These are phyloP conservation scores for Hippopotamus amphibius DNA, from an alignment of 2,113 vertebrate species.

Conservation along the genomic window DNA sequence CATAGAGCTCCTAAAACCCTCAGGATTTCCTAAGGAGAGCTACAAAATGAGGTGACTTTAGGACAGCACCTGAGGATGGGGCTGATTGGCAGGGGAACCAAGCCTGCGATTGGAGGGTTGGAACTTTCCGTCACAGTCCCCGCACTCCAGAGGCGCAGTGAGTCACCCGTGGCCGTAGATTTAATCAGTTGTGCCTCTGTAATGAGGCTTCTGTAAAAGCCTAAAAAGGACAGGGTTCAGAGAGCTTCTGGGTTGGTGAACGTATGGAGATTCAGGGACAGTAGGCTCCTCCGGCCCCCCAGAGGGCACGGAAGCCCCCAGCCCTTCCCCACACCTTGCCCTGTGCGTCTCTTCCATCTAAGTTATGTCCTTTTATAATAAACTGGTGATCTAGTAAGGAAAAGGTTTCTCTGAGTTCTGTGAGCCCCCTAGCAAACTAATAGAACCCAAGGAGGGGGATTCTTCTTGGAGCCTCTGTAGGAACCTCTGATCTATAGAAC, in stretches of 20 bases:
- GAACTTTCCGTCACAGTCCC: not conserved
- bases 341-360: not conserved
- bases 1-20: not conserved
- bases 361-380: not conserved
- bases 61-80: not conserved
- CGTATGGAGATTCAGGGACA: not conserved
- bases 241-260: not conserved
- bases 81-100: not conserved
- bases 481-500: not conserved
- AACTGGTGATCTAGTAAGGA: not conserved
- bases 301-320: not conserved
- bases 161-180: not conserved
- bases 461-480: not conserved
- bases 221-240: not conserved
- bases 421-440: not conserved
- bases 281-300: rapidly evolving
- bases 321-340: not conserved
- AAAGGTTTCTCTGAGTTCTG: not conserved
- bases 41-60: not conserved
- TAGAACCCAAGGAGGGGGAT: no score
- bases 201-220: not conserved
- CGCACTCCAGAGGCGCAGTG: not conserved
- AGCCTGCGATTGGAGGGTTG: not conserved
- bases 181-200: not conserved
- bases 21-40: not conserved